Base-by-base conservation (phyloP, 2,888 invertebrate species). In the Xestia rhomboidea region DNA sequence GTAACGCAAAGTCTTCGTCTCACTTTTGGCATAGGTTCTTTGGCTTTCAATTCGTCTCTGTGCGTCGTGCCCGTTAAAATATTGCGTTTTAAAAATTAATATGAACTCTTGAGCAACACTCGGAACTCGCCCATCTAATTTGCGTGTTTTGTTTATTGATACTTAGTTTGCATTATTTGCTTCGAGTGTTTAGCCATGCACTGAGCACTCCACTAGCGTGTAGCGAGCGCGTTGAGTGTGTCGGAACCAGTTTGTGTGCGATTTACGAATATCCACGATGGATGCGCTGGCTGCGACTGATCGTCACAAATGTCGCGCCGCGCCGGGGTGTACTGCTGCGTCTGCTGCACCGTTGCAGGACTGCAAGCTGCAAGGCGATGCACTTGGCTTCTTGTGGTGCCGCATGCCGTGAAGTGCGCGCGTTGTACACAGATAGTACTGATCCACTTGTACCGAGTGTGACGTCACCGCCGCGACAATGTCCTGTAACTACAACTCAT, bases 191-290 rank as follows among this genome's bases (percentile, higher is more conserved):
- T 24, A 46, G 46, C 10, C 44, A 51, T 30, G 1, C 51, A 54
- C 4, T 54, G 21, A 2, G 27, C 64, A 13, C 41, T 18, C 62
- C 30, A 34, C 41, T 79, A 34, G 38, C 27, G 27, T 60, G 27
- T 18, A 57, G 44, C 38, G 18, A 51, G 51, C 38, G 72, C n/a
- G 41, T 44, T 44, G 15, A 38, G 67, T 51, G 70, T 77, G 41
- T 46, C 60, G 24, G 41, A 80, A 84, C 82, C 80, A 49, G 84
- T 82, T 82, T 34, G 68, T 63, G 44, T 60, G n/a, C 68, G 74
- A 73, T 51, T 82, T 74, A 68, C 54, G 64, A 72, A 10, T 21
- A 34, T 44, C 5, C 13, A 3, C 54, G 62, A 70, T 24, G 49
- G 62, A 73, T 57, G 57, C 30, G 41, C 54, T 3, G 18, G 21